These are phyloP conservation scores for Minunthozetes semirufus DNA, from an alignment of 2,888 invertebrate species.

Conservation along the genomic window DNA sequence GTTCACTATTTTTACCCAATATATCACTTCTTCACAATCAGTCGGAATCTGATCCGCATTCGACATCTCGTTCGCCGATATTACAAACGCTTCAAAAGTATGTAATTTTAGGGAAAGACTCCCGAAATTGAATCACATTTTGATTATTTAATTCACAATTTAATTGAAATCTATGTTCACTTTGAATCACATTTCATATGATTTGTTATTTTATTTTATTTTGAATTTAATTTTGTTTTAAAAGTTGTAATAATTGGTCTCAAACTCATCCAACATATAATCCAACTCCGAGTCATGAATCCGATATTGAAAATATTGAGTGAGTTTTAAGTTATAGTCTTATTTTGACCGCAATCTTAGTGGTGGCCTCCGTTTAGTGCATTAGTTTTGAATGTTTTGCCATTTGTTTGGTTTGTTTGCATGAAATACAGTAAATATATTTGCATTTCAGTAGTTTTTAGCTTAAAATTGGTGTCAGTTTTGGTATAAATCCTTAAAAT, in stretches of 20 bases:
- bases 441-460: not conserved
- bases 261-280: not conserved
- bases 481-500: not conserved
- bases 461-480: not conserved
- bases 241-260: conserved; percentile 22
- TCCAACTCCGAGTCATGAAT: not conserved
- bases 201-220: conserved; percentile 37
- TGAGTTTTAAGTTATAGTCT: too few relatives aligned
- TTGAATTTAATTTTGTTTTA: not conserved
- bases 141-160: not conserved
- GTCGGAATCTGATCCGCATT: not conserved
- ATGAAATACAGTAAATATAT: not conserved
- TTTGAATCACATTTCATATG: not conserved
- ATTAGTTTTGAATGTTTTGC: not conserved
- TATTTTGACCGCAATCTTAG: not conserved
- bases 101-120: not conserved
- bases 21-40: not conserved
- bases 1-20: not conserved
- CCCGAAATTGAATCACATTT: not conserved
- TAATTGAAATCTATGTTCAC: not conserved
- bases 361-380: not conserved
- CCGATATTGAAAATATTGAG: conserved; percentile 22
- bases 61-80: conserved; percentile 3
- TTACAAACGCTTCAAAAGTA: conserved; percentile 8
- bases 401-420: not conserved